Percentiles rank a stretch among this genome's conserved stretches.
These are phyloP conservation scores for Vicugna pacos DNA, from an alignment of 2,113 vertebrate species.

Conservation along the genomic window DNA sequence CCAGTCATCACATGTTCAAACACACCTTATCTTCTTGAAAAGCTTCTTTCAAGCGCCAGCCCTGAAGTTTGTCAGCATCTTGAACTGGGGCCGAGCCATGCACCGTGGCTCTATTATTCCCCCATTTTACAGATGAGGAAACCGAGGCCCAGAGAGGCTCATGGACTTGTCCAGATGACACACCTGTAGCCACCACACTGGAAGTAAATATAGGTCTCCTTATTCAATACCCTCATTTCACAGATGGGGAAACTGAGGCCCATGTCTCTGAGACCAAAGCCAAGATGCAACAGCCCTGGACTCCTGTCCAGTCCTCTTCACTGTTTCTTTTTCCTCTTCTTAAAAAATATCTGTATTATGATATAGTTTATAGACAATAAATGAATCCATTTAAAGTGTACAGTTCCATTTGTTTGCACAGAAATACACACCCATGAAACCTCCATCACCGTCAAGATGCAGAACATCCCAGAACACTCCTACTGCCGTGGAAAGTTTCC, in stretches of 20 bases:
- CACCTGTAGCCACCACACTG: too few relatives aligned
- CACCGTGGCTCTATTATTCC: background rate
- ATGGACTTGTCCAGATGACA: background rate
- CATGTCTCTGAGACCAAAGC: background rate
- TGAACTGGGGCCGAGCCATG: too few relatives aligned
- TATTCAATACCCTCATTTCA: background rate
- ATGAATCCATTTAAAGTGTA: background rate
- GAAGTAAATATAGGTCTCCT: background rate
- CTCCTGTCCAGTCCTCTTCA: background rate
- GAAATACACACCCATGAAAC: background rate
- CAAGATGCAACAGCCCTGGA: background rate
- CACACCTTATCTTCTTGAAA: background rate
- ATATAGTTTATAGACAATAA: background rate
- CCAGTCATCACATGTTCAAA: background rate
- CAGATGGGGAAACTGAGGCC: background rate
- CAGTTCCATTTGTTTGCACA: background rate
- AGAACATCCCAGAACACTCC: background rate
- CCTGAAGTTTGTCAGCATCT: background rate
- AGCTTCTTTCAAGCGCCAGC: background rate
- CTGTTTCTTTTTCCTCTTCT: background rate
- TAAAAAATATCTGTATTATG: background rate
- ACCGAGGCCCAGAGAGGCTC: background rate
- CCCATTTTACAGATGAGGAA: background rate
- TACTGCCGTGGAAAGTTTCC: background rate
- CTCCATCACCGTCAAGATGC: background rate